Percentiles rank a stretch among this genome's conserved stretches.
Conservation (phyloP, 2,797 vertebrate genomes). For the Erithacus rubecula region DNA sequence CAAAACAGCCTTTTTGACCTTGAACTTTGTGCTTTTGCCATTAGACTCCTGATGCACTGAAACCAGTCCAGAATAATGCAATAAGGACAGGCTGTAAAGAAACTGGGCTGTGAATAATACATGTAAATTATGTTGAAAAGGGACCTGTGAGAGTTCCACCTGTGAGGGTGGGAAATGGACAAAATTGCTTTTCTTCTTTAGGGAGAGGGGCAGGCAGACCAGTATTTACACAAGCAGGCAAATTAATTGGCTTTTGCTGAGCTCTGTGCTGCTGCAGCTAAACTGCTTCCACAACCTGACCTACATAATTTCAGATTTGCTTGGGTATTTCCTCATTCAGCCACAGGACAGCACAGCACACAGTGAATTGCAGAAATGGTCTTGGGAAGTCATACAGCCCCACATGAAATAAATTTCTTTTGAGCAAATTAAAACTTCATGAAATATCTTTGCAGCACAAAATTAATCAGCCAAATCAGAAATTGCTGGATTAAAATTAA, state of each 20-base stretch:
- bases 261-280: background rate
- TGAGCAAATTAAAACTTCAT: background rate
- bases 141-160: background rate
- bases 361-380: background rate
- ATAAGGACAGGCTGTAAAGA: background rate
- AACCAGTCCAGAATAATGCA: background rate
- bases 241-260: constrained; percentile 41
- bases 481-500: background rate
- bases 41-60: background rate
- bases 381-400: background rate
- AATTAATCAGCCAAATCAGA: background rate
- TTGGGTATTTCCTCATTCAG: background rate
- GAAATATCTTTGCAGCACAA: background rate
- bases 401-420: background rate
- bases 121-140: background rate
- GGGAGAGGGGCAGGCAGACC: background rate
- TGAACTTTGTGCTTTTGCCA: background rate
- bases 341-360: background rate
- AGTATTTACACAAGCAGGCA: background rate
- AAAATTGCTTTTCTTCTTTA: constrained; percentile 32
- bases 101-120: background rate
- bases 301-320: background rate
- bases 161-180: background rate
- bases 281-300: constrained; percentile 12
- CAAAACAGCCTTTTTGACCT: background rate